Evolutionary conservation across 2,888 invertebrate species (phyloP).

Genomic region (Macrosiphum euphorbiae): DNA sequence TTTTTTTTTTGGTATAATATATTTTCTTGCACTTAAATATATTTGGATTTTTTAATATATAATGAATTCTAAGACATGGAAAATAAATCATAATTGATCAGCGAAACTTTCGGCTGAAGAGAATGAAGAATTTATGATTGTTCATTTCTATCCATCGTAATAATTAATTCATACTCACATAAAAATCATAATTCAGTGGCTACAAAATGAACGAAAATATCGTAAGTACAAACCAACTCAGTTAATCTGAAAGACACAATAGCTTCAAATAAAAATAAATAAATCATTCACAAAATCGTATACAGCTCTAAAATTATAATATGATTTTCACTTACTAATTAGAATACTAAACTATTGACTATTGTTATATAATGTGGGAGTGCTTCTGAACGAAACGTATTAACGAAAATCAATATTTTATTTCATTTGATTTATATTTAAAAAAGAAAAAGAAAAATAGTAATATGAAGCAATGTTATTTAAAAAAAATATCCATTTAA

Average conservation of each 20-base stretch:
- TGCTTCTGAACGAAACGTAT: neutral
- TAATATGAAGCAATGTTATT: neutral
- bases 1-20: neutral
- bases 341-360: neutral
- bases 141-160: neutral
- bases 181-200: neutral
- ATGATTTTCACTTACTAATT: neutral
- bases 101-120: neutral
- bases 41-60: neutral
- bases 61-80: neutral
- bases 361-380: neutral
- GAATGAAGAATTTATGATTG: neutral
- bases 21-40: neutral
- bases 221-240: neutral
- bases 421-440: neutral
- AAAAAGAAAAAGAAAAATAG: neutral
- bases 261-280: neutral
- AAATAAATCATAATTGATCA: neutral
- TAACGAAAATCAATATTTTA: neutral
- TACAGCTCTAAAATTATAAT: neutral
- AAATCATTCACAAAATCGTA: neutral
- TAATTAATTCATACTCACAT: neutral
- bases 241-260: neutral
- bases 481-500: constrained; percentile 33
- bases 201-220: neutral